Evolutionary conservation across 2,797 vertebrate genomes (phyloP).

Genomic region (Lacerta viridis): DNA sequence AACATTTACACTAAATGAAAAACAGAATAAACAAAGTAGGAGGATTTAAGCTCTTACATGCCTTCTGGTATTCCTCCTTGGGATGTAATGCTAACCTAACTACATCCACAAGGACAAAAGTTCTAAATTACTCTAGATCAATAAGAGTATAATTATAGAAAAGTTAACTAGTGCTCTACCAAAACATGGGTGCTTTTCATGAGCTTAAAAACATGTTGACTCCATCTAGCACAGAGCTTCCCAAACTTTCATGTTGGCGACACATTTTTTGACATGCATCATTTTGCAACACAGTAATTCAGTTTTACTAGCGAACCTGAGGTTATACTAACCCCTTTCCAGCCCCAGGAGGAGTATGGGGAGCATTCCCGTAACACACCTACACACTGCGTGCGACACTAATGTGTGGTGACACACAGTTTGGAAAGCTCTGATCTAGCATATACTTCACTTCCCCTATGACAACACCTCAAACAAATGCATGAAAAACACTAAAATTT

Average conservation of each 20-base stretch:
- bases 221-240: neutral
- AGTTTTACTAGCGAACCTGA: no score
- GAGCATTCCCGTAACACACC: no score
- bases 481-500: slow-evolving; percentile 14
- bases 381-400: no score
- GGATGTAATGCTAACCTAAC: neutral
- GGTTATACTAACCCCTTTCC: no score
- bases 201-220: neutral
- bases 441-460: neutral
- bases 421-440: no score
- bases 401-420: no score
- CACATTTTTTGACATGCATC: no score
- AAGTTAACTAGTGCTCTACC: neutral
- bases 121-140: neutral
- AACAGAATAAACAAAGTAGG: neutral
- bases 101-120: neutral
- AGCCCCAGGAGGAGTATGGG: no score
- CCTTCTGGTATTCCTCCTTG: neutral
- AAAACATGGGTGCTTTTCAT: neutral
- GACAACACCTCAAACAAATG: slow-evolving; percentile 17
- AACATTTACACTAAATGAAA: slow-evolving; percentile 1
- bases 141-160: slow-evolving; percentile 8
- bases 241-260: no score
- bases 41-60: neutral
- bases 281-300: no score